Evolutionary conservation across 92 coral and sea anemone genomes (phyloP).

Genomic region (Porites evermanni): DNA sequence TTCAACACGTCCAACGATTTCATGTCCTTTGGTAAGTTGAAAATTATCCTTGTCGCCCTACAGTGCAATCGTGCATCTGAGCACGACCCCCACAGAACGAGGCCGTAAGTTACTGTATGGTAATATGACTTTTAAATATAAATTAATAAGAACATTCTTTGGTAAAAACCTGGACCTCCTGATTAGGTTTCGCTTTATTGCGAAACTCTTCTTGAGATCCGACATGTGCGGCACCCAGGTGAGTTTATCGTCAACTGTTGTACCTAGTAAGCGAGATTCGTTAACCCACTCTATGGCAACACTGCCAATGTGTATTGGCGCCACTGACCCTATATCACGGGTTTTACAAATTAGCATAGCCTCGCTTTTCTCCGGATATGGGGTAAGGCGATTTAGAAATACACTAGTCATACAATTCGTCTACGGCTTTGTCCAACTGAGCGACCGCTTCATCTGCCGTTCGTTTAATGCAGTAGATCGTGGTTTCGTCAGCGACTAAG

Average conservation of each 20-base stretch:
- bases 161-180: slow-evolving; percentile 31
- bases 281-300: slow-evolving; percentile 11
- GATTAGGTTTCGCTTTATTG: slow-evolving; percentile 14
- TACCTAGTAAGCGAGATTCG: slow-evolving; percentile 29
- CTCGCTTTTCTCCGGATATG: slow-evolving; percentile 28
- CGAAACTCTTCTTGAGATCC: slow-evolving; percentile 22
- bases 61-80: too few relatives aligned
- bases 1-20: too few relatives aligned
- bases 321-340: background rate
- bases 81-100: too few relatives aligned
- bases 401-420: slow-evolving; percentile 31
- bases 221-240: slow-evolving; percentile 28
- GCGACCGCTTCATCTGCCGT: slow-evolving; percentile 30
- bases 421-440: slow-evolving; percentile 33
- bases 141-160: background rate
- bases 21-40: too few relatives aligned
- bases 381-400: slow-evolving; percentile 25
- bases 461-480: slow-evolving; percentile 22
- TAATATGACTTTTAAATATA: slow-evolving; percentile 20
- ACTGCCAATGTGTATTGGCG: background rate
- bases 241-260: slow-evolving; percentile 30
- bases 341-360: slow-evolving; percentile 17
- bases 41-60: too few relatives aligned
- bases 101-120: background rate
- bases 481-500: slow-evolving; percentile 55